A percentile compares a stretch with the other conserved stretches of the same genome.
Evolutionary conservation across 2,888 invertebrate species (phyloP).

Genomic region (Flexamia atlantica): DNA sequence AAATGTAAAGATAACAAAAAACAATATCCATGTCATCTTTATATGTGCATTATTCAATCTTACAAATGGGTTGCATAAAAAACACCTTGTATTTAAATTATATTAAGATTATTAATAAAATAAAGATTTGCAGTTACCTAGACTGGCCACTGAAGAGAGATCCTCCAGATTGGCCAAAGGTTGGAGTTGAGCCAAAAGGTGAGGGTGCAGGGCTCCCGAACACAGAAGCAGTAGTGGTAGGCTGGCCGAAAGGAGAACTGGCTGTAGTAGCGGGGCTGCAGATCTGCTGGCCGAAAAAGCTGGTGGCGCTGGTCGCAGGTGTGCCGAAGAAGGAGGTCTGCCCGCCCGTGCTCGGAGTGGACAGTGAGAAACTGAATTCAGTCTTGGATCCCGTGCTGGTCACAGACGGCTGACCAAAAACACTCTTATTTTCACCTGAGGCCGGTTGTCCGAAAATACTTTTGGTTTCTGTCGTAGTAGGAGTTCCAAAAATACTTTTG

Average conservation of each 20-base stretch:
- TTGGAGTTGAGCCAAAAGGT: slow-evolving; percentile 60
- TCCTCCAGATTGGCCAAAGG: slow-evolving; percentile 64
- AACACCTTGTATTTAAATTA: too few relatives aligned
- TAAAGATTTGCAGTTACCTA: too few relatives aligned
- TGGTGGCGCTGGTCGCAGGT: slow-evolving; percentile 54
- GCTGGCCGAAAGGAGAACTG: slow-evolving; percentile 62
- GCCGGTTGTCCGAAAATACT: slow-evolving; percentile 65
- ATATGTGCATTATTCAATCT: too few relatives aligned
- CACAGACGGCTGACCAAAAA: slow-evolving; percentile 27
- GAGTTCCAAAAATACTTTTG: slow-evolving; percentile 63
- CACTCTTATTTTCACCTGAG: slow-evolving; percentile 5
- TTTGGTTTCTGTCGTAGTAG: slow-evolving; percentile 46
- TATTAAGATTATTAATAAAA: too few relatives aligned
- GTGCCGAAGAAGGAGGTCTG: slow-evolving; percentile 52
- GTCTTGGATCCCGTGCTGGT: slow-evolving; percentile 8
- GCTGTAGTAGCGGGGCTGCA: slow-evolving; percentile 63
- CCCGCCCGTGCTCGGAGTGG: slow-evolving; percentile 19
- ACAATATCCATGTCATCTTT: too few relatives aligned
- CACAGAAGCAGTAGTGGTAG: slow-evolving; percentile 67
- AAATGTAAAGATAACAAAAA: too few relatives aligned
- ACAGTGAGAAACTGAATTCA: slow-evolving; percentile 41
- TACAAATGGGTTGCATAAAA: too few relatives aligned
- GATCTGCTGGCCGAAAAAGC: slow-evolving; percentile 65
- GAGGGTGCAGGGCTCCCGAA: slow-evolving; percentile 70
- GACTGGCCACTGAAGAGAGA: slow-evolving; percentile 68